Base-by-base conservation (phyloP, 2,888 invertebrate genomes). In the Andrena camellia region DNA sequence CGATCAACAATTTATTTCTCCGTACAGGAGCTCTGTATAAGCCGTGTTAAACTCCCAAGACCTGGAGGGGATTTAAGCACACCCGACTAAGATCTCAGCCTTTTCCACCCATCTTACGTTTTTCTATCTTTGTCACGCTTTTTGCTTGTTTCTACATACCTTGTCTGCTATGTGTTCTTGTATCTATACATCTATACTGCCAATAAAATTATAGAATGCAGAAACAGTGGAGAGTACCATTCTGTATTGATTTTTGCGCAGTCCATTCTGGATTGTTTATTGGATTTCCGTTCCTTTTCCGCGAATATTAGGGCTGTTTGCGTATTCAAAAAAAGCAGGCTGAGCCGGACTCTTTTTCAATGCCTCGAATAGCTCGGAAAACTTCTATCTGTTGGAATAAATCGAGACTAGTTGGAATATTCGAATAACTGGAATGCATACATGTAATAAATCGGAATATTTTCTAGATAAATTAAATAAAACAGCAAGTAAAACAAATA, bases 1-100 rank as follows among this genome's bases (percentile, higher is more conserved):
- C 70, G 73, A 73, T 69, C 75, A 54, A 74, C 79, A 88, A 88
- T 88, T 88, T 88, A 88, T 88, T 88, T 88, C 42, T 86, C 88
- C 78, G 62, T 75, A 68, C 83, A 72, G 84, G 67, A 84, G 82
- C 68, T 73, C 72, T 72, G 67, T 67, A 66, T 74, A 77, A 80
- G 79, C 72, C 75, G 87, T 72, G 84, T 77, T 86, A 87, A 87
- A 87, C 76, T 87, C 82, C 59, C 74, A 75, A 82, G 78, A 72
- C 67, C 73, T 75, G 67, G 76, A 71, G 78, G 67, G 78, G 87
- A 87, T 82, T 85, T 87, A 87, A 83, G 81, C 81, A 78, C 2
- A 70, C 66, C 68, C 78, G 35, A 57, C 74, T 75, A 60, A 69
- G 70, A 29, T 67, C 67, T 31, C 57, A 26, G 54, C 33, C 33